Evolutionary conservation across 2,797 vertebrate genomes (phyloP), one percentile per base, ranked within the genome.

Genomic region (Rhyacichthys aspro): DNA sequence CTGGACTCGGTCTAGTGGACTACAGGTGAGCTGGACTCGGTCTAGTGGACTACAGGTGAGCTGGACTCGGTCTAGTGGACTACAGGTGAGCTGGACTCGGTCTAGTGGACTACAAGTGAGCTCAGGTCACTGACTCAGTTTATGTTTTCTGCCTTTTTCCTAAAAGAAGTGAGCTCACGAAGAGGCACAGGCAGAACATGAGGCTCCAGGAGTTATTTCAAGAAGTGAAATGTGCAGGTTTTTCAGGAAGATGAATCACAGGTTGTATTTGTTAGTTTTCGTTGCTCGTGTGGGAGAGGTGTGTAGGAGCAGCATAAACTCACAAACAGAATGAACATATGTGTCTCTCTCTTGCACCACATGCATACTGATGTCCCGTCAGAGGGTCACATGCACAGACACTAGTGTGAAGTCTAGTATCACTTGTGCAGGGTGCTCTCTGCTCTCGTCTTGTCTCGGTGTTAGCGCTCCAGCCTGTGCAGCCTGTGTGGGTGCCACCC

Each of bases 401-500:
- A 45, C 43, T 33, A 56, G 66, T 62, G 52, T 76, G 61, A 64
- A 67, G 63, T 57, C 61, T 71, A 78, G 70, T 75, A 78, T 83
- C 76, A 58, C 49, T 49, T 49, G 9, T 0, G 39, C 9, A 33
- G 45, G 55, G 72, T 55, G 45, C 65, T 71, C 37, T 66, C 49
- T 70, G 46, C 39, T 39, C 41, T 43, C 60, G 62, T 55, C 44
- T 63, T 61, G 76, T 88, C 72, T n/a, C n/a, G n/a, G n/a, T n/a
- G n/a, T n/a, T n/a, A n/a, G n/a, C n/a, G n/a, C n/a, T 63, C 61
- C 61, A 54, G 62, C 60, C 59, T 64, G 72, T 64, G 46, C 75
- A 61, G 71, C 49, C 67, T 81, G 82, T 70, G 84, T 72, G 77
- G 72, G 65, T 74, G 67, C 85, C 83, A 88, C 89, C 90, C 89